Evolutionary conservation across 2,888 invertebrate species (phyloP).

Genomic region (Agriopis leucophaearia): DNA sequence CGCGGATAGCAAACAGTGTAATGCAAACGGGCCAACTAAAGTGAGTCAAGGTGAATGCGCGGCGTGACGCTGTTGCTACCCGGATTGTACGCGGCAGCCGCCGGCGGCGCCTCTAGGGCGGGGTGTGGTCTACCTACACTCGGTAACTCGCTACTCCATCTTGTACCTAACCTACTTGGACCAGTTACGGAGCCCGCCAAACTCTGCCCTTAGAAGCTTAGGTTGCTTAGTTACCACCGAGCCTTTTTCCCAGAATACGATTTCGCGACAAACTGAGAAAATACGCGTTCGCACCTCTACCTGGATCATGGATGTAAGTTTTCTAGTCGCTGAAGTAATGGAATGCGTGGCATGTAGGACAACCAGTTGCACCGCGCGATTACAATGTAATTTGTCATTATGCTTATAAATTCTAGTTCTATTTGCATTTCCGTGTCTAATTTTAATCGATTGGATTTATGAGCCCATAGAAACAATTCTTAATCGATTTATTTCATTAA

Average conservation of each 20-base stretch:
- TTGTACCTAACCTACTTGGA: conserved; percentile 20
- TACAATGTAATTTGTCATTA: conserved; percentile 33
- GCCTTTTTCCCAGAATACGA: conserved; percentile 45
- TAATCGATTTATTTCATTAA: conserved; percentile 23
- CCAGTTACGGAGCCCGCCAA: conserved; percentile 4
- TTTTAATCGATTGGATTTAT: conserved; percentile 18
- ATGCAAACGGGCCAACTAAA: conserved; percentile 77
- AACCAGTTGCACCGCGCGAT: conserved; percentile 37
- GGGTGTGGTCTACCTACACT: conserved; percentile 65
- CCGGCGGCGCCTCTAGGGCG: conserved; percentile 68
- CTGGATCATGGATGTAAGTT: conserved; percentile 18
- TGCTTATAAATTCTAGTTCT: conserved; percentile 16
- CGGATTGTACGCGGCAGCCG: conserved; percentile 67
- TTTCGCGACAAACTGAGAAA: neutral
- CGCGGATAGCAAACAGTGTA: conserved; percentile 67
- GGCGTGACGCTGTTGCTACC: conserved; percentile 80
- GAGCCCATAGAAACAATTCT: neutral
- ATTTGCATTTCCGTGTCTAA: conserved; percentile 30
- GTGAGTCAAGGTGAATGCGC: conserved; percentile 82
- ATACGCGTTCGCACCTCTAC: conserved; percentile 12
- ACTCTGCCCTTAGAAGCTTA: neutral
- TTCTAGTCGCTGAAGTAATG: conserved; percentile 30
- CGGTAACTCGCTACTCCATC: conserved; percentile 57
- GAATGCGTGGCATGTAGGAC: conserved; percentile 40
- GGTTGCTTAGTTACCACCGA: conserved; percentile 41